Evolutionary conservation across 2,797 vertebrate species (phyloP), one percentile per base, ranked within the genome.

Genomic region (Bradypodion ventrale): DNA sequence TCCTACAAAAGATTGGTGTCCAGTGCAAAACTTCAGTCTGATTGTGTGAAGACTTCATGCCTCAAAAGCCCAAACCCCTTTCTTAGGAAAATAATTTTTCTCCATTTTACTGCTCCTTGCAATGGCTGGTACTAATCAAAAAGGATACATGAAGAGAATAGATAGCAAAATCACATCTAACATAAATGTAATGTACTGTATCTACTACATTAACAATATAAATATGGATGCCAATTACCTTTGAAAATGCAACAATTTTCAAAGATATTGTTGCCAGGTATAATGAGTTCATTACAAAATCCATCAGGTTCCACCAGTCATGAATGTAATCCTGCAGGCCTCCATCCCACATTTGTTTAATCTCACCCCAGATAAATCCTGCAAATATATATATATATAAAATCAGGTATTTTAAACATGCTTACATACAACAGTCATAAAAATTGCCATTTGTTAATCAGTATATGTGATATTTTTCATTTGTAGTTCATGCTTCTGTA

Each of bases 301-400:
- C 99, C 99, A 99, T 98, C 63, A 99, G 95, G 88, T 99, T 99
- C 99, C 99, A 99, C 99, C 99, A 99, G 74, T 99, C 99, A 32
- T 99, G 97, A 76, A 99, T 94, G 92, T 99, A 99, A 94, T 99
- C 98, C 88, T 98, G 95, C 35, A 99, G 96, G 93, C 99, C 98
- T 8, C 97, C 98, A 80, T 99, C 98, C 99, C 98, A 99, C 98
- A 99, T 99, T 96, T 99, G 99, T 91, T 99, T 99, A 94, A 99
- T 99, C 95, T 99, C 99, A 56, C 97, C 97, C 99, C 99, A 99
- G 92, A 99, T 97, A 94, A 99, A 99, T 74, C 99, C 99, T 99
- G 91, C 35, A 89, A 93, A 95, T 75, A 91, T n/a, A 52, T 52
- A 52, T 56, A 56, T n/a, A 94, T 66, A n/a, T n/a, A n/a, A 87